Conservation (phyloP, 2,113 vertebrate genomes). For the Sialia sialis region DNA sequence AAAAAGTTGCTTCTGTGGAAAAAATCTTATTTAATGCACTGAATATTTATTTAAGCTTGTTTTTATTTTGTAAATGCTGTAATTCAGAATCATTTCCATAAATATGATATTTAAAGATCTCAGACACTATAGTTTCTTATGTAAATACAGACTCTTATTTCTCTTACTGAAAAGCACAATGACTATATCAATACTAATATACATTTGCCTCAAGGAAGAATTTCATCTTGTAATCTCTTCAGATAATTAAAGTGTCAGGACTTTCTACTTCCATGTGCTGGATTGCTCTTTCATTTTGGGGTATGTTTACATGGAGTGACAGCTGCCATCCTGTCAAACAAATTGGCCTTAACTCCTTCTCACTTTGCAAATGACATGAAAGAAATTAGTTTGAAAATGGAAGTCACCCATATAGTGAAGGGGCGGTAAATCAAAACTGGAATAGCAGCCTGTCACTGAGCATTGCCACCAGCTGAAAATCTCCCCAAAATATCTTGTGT, state of each 20-base stretch:
- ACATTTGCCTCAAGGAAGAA: constrained; percentile 46
- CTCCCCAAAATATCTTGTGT: not conserved
- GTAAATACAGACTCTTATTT: constrained; percentile 77
- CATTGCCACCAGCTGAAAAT: not conserved
- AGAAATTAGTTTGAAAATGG: not conserved
- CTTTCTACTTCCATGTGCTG: constrained; percentile 56
- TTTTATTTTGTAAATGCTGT: constrained; percentile 93
- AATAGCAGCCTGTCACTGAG: not conserved
- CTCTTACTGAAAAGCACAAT: constrained; percentile 72
- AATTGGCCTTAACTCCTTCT: not conserved
- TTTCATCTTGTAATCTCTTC: constrained; percentile 58
- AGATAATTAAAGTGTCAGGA: constrained; percentile 51
- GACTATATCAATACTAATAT: constrained; percentile 56
- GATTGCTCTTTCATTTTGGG: constrained; percentile 53
- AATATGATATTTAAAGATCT: constrained; percentile 83
- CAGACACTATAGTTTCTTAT: constrained; percentile 83
- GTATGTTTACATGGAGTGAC: constrained; percentile 7
- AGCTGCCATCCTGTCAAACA: constrained; percentile 30
- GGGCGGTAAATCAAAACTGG: not conserved
- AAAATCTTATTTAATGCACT: constrained; percentile 77
- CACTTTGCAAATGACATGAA: not conserved
- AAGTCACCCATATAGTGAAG: not conserved
- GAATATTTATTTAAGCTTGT: constrained; percentile 87
- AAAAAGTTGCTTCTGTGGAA: constrained; percentile 73
- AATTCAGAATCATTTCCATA: constrained; percentile 81